These are phyloP conservation scores for Cheilosia vulpina DNA, from an alignment of 2,888 invertebrate genomes.

Conservation along the genomic window DNA sequence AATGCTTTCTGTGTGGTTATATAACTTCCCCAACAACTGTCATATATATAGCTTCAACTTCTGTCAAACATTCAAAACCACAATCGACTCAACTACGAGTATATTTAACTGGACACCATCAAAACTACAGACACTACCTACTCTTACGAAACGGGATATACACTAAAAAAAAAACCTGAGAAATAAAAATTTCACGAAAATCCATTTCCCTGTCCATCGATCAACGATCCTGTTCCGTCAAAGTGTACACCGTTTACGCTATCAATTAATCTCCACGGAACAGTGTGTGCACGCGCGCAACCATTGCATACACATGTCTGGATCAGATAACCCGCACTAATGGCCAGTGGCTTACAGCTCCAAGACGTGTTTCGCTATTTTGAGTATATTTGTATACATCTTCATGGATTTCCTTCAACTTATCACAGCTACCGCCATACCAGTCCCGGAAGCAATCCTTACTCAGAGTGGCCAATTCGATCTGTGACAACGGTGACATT, in stretches of 20 bases:
- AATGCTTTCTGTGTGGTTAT: too few relatives aligned
- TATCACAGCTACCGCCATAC: slow-evolving; percentile 7
- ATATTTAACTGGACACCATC: slow-evolving; percentile 21
- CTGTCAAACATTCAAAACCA: not conserved
- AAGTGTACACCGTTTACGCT: slow-evolving; percentile 70
- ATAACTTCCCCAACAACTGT: too few relatives aligned
- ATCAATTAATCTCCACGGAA: slow-evolving; percentile 65
- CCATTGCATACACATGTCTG: slow-evolving; percentile 55
- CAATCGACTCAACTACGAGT: slow-evolving; percentile 20
- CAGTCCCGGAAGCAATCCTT: slow-evolving; percentile 69
- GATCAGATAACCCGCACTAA: slow-evolving; percentile 70
- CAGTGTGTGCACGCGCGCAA: slow-evolving; percentile 57
- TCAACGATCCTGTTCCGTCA: slow-evolving; percentile 71
- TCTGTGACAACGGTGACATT: slow-evolving; percentile 63
- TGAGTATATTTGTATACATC: slow-evolving; percentile 2
- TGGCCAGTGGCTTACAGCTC: slow-evolving; percentile 57
- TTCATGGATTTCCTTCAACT: slow-evolving; percentile 30
- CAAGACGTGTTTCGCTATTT: slow-evolving; percentile 24
- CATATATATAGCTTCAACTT: too few relatives aligned
- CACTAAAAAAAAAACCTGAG: not conserved
- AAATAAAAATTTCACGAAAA: slow-evolving; percentile 49
- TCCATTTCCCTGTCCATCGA: slow-evolving; percentile 73
- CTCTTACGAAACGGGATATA: slow-evolving; percentile 13
- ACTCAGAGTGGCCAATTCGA: slow-evolving; percentile 54
- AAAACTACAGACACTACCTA: not conserved